Percentiles rank a stretch among this genome's conserved stretches.
Conservation (phyloP, 2,888 invertebrate species). For the Operophtera brumata region DNA sequence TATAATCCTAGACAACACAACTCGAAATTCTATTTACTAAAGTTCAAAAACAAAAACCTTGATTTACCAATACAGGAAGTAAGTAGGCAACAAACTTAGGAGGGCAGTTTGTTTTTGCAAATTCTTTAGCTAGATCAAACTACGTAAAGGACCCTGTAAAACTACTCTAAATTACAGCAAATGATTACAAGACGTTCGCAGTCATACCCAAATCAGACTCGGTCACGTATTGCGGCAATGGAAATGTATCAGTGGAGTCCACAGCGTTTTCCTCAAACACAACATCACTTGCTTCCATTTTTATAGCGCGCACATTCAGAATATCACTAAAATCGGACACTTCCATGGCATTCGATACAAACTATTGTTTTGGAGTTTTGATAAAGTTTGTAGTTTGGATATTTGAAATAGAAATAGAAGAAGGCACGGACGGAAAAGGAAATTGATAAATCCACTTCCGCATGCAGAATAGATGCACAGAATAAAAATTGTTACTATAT, state of each 20-base stretch:
- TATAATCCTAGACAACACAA: too few species aligned
- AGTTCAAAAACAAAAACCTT: not conserved
- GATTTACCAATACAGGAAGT: not conserved
- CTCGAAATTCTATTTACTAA: too few species aligned
- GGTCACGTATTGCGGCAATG: slow-evolving; percentile 72
- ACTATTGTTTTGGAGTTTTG: slow-evolving; percentile 12
- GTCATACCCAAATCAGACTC: slow-evolving; percentile 72
- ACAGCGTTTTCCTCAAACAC: slow-evolving; percentile 54
- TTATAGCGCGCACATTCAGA: slow-evolving; percentile 64
- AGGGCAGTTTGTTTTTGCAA: not conserved
- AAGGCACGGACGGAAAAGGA: slow-evolving; percentile 58
- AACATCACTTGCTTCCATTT: slow-evolving; percentile 67
- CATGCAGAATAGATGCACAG: slow-evolving; percentile 56
- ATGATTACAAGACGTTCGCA: not conserved
- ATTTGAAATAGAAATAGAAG: slow-evolving; percentile 36
- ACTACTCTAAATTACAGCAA: not conserved
- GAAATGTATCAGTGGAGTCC: slow-evolving; percentile 57
- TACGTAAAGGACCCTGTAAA: not conserved
- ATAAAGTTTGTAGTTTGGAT: slow-evolving; percentile 45
- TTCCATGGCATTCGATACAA: slow-evolving; percentile 57
- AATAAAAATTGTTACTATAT: slow-evolving; percentile 3
- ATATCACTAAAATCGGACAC: slow-evolving; percentile 70
- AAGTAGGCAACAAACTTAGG: not conserved
- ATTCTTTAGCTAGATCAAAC: not conserved
- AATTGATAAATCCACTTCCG: slow-evolving; percentile 63